Percentiles rank a stretch among this genome's conserved stretches.
These are phyloP conservation scores for Climacteris rufus DNA, from an alignment of 2,113 vertebrate species.

Conservation along the genomic window DNA sequence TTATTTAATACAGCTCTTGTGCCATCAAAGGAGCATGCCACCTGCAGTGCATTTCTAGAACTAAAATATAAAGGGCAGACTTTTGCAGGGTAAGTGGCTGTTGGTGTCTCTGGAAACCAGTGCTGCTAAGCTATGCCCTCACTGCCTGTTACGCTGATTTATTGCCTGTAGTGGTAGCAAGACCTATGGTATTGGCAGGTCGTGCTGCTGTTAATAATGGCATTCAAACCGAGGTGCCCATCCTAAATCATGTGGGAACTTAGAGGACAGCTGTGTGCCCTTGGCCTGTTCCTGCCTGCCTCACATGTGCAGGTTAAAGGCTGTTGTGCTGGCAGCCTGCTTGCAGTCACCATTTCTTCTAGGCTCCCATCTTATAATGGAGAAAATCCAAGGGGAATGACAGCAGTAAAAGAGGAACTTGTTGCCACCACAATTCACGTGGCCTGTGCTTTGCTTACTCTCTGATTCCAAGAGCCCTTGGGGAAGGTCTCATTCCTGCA, in stretches of 20 bases:
- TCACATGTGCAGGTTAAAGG: neutral
- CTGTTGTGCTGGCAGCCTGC: neutral
- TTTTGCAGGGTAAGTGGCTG: neutral
- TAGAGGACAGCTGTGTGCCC: neutral
- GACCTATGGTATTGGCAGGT: neutral
- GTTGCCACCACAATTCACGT: neutral
- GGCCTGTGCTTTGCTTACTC: neutral
- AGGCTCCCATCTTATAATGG: neutral
- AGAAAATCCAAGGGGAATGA: rapidly evolving
- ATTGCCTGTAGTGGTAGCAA: neutral
- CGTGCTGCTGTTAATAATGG: neutral
- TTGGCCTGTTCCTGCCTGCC: neutral
- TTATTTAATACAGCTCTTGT: neutral
- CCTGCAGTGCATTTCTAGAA: neutral
- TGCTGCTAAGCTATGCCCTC: neutral
- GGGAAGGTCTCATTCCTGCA: neutral
- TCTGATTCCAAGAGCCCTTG: neutral
- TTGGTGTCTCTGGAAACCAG: neutral
- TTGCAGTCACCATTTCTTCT: neutral
- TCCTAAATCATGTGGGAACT: neutral
- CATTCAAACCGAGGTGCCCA: neutral
- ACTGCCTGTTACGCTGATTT: neutral
- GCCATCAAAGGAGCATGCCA: neutral
- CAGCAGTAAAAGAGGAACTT: neutral
- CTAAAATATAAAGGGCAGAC: neutral